Percentiles rank a stretch among this genome's conserved stretches.
Conservation (phyloP, 1,140 invertebrate species). For the Diachasmimorpha longicaudata region DNA sequence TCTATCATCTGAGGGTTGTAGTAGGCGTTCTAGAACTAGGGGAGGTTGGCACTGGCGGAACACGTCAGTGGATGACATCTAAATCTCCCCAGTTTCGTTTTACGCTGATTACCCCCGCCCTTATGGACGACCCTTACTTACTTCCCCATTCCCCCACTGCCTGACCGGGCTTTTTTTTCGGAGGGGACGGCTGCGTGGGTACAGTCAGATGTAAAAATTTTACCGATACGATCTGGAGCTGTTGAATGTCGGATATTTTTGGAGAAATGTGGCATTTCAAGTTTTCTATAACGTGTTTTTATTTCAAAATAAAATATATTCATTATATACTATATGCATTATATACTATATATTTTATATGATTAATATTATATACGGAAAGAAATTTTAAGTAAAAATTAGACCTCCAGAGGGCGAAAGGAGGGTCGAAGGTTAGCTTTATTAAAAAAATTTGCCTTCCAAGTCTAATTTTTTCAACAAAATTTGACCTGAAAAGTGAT, state of each 20-base stretch:
- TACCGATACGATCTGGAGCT: constrained; percentile 14
- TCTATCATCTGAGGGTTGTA: constrained; percentile 37
- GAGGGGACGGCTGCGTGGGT: constrained; percentile 38
- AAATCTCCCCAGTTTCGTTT: constrained; percentile 58
- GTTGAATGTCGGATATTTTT: not conserved
- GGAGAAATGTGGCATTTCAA: not conserved
- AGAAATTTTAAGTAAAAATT: too few relatives aligned
- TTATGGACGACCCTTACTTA: constrained; percentile 37
- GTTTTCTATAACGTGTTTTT: not conserved
- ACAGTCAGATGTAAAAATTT: constrained; percentile 39
- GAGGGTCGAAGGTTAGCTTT: too few relatives aligned
- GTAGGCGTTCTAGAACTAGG: constrained; percentile 16
- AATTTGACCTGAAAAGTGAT: too few relatives aligned
- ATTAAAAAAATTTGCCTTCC: too few relatives aligned
- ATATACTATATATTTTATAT: too few relatives aligned
- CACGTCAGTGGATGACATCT: constrained; percentile 59
- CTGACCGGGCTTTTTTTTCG: not conserved
- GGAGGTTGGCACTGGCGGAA: constrained; percentile 22
- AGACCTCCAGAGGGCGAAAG: too few relatives aligned
- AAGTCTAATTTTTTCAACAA: too few relatives aligned
- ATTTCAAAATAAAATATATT: not conserved
- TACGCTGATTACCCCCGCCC: constrained; percentile 58
- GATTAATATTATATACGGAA: too few relatives aligned
- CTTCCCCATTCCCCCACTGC: constrained; percentile 4
- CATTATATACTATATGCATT: too few relatives aligned